Conservation (phyloP, 2,888 invertebrate species). For the Nezara viridula region DNA sequence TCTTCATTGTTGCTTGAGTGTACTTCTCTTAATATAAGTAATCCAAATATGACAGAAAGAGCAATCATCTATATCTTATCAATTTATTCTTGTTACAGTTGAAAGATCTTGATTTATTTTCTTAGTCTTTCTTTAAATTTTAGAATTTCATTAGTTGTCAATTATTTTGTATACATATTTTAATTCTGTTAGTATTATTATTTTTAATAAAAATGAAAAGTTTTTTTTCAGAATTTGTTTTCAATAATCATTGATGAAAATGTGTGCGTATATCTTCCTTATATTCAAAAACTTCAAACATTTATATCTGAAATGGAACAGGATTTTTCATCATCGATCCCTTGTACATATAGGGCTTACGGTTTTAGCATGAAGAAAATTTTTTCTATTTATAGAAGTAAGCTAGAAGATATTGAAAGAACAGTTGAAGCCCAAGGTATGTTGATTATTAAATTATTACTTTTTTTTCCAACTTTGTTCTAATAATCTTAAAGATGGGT, state of each 20-base stretch:
- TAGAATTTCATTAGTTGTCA: neutral
- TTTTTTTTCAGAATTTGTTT: constrained; percentile 59
- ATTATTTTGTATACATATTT: neutral
- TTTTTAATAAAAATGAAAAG: neutral
- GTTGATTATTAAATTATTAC: neutral
- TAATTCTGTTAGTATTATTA: neutral
- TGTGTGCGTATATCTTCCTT: constrained; percentile 59
- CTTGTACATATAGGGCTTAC: constrained; percentile 59
- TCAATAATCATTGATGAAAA: constrained; percentile 54
- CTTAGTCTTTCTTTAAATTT: neutral
- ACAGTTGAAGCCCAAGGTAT: constrained; percentile 51
- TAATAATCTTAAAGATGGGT: neutral
- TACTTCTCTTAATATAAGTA: neutral
- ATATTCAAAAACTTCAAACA: constrained; percentile 50
- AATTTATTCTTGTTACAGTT: neutral
- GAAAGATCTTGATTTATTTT: neutral
- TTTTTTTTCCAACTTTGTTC: neutral
- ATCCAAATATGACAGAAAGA: too few relatives aligned
- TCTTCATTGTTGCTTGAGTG: too few relatives aligned
- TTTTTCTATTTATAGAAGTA: constrained; percentile 37
- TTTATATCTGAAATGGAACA: constrained; percentile 53
- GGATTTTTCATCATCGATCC: constrained; percentile 53
- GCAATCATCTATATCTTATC: neutral
- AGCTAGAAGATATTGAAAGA: constrained; percentile 53
- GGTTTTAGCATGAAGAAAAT: constrained; percentile 52